These are phyloP conservation scores for Drosophila bocqueti DNA, from an alignment of 1,140 invertebrate species.

Conservation along the genomic window DNA sequence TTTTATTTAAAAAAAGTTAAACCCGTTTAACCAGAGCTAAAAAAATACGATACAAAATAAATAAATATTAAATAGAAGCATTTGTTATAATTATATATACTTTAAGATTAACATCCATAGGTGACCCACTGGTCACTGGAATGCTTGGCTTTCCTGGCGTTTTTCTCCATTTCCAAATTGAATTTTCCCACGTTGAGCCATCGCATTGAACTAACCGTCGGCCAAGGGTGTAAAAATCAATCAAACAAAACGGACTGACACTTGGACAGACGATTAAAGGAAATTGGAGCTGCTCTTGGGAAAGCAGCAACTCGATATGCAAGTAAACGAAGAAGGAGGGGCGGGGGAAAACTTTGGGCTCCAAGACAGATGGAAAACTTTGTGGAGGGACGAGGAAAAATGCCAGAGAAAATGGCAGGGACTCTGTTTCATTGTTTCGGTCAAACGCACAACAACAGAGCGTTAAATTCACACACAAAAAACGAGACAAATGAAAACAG, in stretches of 20 bases:
- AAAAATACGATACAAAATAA: too few relatives aligned
- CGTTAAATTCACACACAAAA: slow-evolving; percentile 58
- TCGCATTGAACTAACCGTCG: slow-evolving; percentile 21
- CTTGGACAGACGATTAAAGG: slow-evolving; percentile 48
- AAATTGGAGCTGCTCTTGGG: slow-evolving; percentile 30
- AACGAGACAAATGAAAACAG: slow-evolving; percentile 14
- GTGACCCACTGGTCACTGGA: too few relatives aligned
- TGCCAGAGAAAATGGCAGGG: slow-evolving; percentile 28
- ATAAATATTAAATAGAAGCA: too few relatives aligned
- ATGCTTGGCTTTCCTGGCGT: not conserved
- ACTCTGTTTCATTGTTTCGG: slow-evolving; percentile 68
- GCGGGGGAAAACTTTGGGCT: slow-evolving; percentile 7
- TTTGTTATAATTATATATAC: too few relatives aligned
- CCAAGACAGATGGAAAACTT: slow-evolving; percentile 38
- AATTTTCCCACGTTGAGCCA: slow-evolving; percentile 22
- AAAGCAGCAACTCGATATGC: slow-evolving; percentile 35
- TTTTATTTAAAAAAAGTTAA: not conserved
- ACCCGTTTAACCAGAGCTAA: not conserved
- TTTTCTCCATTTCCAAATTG: slow-evolving; percentile 36
- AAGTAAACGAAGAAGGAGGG: slow-evolving; percentile 7
- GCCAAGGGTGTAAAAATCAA: slow-evolving; percentile 48
- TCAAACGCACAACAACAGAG: slow-evolving; percentile 70
- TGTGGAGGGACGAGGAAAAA: not conserved
- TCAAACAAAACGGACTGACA: slow-evolving; percentile 50
- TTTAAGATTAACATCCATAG: not conserved